phyloP scores from a whole-genome alignment of 2,797 vertebrate genomes.

The Lepilemur septentrionalis region DNA sequence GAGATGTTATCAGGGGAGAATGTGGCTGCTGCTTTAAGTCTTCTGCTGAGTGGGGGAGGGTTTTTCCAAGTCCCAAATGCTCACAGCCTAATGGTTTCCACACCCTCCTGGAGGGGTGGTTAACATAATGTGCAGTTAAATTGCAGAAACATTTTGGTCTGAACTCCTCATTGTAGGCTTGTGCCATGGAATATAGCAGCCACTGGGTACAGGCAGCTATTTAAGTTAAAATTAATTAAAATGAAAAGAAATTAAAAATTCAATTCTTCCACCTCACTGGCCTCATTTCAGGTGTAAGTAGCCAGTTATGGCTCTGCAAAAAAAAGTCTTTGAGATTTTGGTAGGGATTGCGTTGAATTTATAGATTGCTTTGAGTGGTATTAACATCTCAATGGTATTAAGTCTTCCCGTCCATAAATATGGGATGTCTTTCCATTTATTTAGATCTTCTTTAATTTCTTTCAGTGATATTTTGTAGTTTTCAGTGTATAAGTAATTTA shows the following conservation, averaged over 20 bases:
- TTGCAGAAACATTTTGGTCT: neutral
- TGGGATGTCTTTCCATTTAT: neutral
- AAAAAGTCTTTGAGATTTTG: neutral
- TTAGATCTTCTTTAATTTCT: neutral
- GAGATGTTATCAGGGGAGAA: slow-evolving; percentile 51
- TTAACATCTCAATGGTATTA: neutral
- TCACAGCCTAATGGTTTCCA: slow-evolving; percentile 31
- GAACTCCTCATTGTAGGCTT: neutral
- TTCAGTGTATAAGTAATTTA: neutral
- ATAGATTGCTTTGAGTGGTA: neutral
- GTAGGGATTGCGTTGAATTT: neutral
- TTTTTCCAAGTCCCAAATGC: neutral
- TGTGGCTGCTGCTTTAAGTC: neutral
- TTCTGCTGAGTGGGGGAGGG: neutral
- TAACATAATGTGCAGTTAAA: neutral
- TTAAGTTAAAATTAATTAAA: slow-evolving; percentile 16
- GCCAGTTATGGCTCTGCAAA: neutral
- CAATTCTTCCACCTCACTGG: neutral
- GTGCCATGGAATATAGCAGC: neutral
- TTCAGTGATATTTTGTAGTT: neutral
- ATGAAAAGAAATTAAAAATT: neutral
- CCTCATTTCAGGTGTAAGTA: neutral
- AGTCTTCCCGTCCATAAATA: neutral
- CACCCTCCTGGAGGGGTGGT: neutral
- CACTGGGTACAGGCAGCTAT: neutral